Evolutionary conservation across 1,140 invertebrate genomes (phyloP), one percentile per base, ranked within the genome.

Genomic region (Pseudomyrmex gracilis): DNA sequence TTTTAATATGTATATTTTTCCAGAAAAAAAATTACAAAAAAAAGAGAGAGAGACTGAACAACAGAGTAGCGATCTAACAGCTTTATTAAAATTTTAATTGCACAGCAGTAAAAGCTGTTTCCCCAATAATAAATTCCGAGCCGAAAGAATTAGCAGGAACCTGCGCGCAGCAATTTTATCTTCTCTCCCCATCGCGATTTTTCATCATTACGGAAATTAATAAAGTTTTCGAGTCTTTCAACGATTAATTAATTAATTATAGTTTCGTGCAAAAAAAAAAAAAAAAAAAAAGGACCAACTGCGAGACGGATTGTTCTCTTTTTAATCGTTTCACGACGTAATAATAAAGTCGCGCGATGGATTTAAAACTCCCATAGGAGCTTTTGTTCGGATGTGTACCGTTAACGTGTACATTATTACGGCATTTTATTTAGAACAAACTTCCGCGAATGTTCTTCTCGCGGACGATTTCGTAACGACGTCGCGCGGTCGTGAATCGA

Each of bases 31-130:
- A 34, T 7, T 34, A 2, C 5, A 34, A n/a, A 12, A 17, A 73
- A 17, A 2, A 34, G 17, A 20, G 17, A 17, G 13, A 43, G 20
- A 34, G 43, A 73, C 47, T 49, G 15, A 45, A 43, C 22, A 5
- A 12, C 12, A 12, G 9, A 12, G 9, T 47, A 2, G 9, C 17
- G 12, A 22, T 17, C 7, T 13, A 24, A 17, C 24, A 49, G 4
- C 34, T 47, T 76, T 63, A 53, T 77, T 67, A 77, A 64, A 76
- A 15, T 64, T 64, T 43, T 64, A 64, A 64, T 51, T 57, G 24
- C 9, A 5, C 49, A 47, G 9, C 49, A 47, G 45, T 22, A 9
- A 10, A 57, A 78, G 22, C 51, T 51, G 15, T 24, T 20, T 43
- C 57, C 20, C 24, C 2, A 15, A 13, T 78, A 24, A 78, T 78